These are phyloP conservation scores for Calidris pygmaea DNA, from an alignment of 2,113 vertebrate genomes.

Conservation along the genomic window DNA sequence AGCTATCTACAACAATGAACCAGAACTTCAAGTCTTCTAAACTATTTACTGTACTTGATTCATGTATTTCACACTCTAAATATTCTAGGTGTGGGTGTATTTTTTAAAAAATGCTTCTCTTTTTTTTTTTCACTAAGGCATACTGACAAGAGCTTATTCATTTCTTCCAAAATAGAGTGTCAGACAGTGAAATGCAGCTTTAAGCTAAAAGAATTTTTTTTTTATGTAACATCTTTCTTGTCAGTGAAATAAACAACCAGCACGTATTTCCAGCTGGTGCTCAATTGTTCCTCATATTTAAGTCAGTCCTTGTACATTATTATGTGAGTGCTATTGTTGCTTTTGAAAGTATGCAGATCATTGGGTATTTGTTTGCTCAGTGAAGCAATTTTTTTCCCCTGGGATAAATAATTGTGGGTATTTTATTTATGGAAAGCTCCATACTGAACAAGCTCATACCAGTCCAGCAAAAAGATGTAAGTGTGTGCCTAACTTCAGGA, in stretches of 20 bases:
- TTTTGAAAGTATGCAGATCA: neutral
- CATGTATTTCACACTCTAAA: neutral
- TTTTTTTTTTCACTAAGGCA: neutral
- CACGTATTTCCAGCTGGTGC: conserved; percentile 1
- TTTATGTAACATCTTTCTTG: conserved; percentile 4
- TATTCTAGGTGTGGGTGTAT: neutral
- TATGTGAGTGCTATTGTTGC: neutral
- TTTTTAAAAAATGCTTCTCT: neutral
- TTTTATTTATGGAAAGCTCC: conserved; percentile 19
- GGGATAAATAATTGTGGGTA: neutral
- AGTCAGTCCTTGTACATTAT: neutral
- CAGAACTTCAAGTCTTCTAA: neutral
- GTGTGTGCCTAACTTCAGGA: neutral
- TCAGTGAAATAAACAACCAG: conserved; percentile 17
- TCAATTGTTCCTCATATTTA: neutral
- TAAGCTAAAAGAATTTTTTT: neutral
- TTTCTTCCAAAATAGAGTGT: conserved; percentile 22
- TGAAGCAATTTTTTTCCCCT: neutral
- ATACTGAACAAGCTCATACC: neutral
- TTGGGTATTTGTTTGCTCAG: neutral
- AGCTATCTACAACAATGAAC: neutral
- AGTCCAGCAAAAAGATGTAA: neutral
- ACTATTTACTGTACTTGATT: neutral
- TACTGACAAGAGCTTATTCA: neutral
- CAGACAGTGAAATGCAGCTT: conserved; percentile 30